Evolutionary conservation across 1,140 invertebrate species (phyloP).

Genomic region (Brachionus angularis): DNA sequence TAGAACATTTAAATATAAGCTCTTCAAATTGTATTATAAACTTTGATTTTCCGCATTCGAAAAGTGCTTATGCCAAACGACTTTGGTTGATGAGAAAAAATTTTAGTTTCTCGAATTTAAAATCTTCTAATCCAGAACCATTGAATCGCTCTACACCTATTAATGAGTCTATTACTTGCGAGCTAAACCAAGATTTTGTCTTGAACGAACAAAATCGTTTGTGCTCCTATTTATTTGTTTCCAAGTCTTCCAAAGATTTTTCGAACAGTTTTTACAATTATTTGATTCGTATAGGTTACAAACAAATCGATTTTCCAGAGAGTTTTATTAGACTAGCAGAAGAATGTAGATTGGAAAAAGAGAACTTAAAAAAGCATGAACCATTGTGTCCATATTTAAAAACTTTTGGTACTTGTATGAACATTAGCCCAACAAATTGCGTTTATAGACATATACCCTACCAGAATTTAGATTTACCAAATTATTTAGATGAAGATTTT

Average conservation of each 20-base stretch:
- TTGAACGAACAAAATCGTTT: not conserved
- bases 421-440: constrained; percentile 7
- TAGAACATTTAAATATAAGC: constrained; percentile 1
- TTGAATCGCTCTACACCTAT: not conserved
- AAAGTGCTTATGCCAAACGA: not conserved
- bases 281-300: constrained; percentile 10
- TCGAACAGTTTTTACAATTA: constrained; percentile 6
- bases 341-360: constrained; percentile 6
- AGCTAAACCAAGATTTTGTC: no score
- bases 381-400: constrained; percentile 34
- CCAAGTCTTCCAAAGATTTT: not conserved
- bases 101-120: no score
- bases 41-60: constrained; percentile 15
- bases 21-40: constrained; percentile 23
- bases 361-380: not conserved
- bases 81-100: constrained; percentile 32
- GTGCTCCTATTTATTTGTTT: constrained; percentile 12
- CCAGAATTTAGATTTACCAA: not conserved
- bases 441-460: constrained; percentile 18
- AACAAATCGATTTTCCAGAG: not conserved
- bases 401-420: constrained; percentile 20
- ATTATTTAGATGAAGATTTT: not conserved
- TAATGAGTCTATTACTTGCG: not conserved
- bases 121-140: no score
- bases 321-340: constrained; percentile 17